Base-by-base conservation (phyloP, 2,888 invertebrate genomes). In the Drosophila helvetica region DNA sequence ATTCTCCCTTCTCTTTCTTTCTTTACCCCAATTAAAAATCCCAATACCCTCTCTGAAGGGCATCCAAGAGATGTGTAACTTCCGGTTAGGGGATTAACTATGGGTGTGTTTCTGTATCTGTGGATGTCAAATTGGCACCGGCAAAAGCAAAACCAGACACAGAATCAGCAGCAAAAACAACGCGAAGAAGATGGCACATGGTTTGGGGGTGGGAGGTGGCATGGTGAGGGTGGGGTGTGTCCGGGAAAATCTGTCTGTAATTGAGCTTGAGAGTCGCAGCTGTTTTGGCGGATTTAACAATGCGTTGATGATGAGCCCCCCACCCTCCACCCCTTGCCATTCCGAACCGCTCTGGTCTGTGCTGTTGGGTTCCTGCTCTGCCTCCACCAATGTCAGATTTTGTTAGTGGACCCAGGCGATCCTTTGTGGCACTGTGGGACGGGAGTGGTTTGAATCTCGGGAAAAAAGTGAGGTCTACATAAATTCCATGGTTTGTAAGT, bases 221-320 rank as follows among this genome's bases (percentile, higher is more conserved):
- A 17, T 58, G 19, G 38, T 38, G 33, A 42, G 22, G 52, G 19
- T 22, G 19, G 30, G 27, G 53, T 17, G 50, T 38, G 42, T 42
- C 18, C 50, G 27, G 48, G 50, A 55, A 70, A 77, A 77, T 67
- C 57, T 79, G 63, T 62, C 68, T 65, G 80, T 80, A 80, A 80
- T 80, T 80, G 77, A 71, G 78, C 70, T 68, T 56, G 66, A 65
- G 73, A 74, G 77, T 77, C 80, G 38, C 80, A 80, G 79, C 71
- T 80, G 80, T 60, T 77, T 69, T 15, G 42, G 58, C 54, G 80
- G 77, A 77, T 75, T 80, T 80, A 79, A 69, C 77, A 78, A 79
- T 80, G 79, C 79, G 80, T 71, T 80, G 80, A 80, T 78, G 80
- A 77, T 78, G 78, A 78, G 76, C 78, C 47, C 47, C 56, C 55